phyloP scores from a whole-genome alignment of 2,797 vertebrate genomes.

The Moxostoma hubbsi region DNA sequence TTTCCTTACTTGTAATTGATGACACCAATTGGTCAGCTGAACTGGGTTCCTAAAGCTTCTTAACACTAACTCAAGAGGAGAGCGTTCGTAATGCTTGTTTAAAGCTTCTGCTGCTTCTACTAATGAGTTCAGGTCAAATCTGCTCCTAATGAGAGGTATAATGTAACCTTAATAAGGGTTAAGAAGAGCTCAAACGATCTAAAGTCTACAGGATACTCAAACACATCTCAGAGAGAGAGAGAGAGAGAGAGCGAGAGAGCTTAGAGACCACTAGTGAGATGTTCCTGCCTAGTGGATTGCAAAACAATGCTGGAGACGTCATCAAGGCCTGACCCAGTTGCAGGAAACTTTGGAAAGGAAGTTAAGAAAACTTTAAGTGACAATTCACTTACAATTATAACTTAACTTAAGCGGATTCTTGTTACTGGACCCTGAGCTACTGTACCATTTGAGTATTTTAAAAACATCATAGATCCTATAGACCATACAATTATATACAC shows the following conservation, averaged over 20 bases:
- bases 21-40: background rate
- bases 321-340: background rate
- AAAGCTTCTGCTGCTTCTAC: background rate
- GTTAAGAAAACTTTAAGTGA: too few relatives aligned
- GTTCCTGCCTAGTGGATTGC: background rate
- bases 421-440: too few relatives aligned
- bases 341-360: too few relatives aligned
- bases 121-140: slow-evolving; percentile 12
- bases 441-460: too few relatives aligned
- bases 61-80: background rate
- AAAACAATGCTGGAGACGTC: background rate
- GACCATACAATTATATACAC: too few relatives aligned
- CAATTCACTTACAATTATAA: too few relatives aligned
- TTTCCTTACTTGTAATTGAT: slow-evolving; percentile 1
- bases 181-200: background rate
- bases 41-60: background rate
- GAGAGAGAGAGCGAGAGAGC: too few relatives aligned
- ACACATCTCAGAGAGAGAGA: background rate
- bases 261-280: background rate
- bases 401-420: too few relatives aligned
- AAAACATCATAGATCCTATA: too few relatives aligned
- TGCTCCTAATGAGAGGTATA: background rate
- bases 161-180: background rate
- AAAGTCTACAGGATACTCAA: background rate
- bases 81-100: background rate